Conservation (phyloP, 1,140 invertebrate species). For the Chionoecetes opilio region DNA sequence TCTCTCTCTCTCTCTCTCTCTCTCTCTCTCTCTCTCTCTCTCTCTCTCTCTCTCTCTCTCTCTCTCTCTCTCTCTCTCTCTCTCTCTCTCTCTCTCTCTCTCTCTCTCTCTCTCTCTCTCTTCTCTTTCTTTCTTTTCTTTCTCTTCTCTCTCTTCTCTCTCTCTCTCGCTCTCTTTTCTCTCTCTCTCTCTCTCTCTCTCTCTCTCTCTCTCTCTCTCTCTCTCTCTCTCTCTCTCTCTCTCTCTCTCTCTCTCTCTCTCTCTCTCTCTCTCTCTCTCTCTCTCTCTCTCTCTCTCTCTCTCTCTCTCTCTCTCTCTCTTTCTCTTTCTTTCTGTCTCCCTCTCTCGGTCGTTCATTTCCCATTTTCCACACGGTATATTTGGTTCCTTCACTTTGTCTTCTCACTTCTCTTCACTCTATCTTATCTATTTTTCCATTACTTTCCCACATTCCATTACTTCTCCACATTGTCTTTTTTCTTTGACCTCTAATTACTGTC, state of each 20-base stretch:
- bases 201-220: not conserved
- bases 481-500: not conserved
- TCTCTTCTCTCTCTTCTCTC: not conserved
- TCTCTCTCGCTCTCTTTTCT: too few relatives aligned
- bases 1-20: not conserved
- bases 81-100: not conserved
- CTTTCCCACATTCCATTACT: not conserved
- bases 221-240: not conserved
- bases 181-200: not conserved
- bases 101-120: not conserved
- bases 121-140: not conserved
- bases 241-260: not conserved
- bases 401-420: too few relatives aligned
- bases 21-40: not conserved
- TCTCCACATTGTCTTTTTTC: not conserved
- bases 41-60: not conserved
- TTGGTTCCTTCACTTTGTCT: too few relatives aligned
- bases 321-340: not conserved
- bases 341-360: too few relatives aligned
- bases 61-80: too few relatives aligned
- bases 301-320: slow-evolving; percentile 44
- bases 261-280: not conserved
- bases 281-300: slow-evolving; percentile 46
- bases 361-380: too few relatives aligned
- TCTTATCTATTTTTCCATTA: too few relatives aligned